A percentile compares a stretch with the other conserved stretches of the same genome.
Evolutionary conservation across 2,888 invertebrate genomes (phyloP).

Genomic region (Smittia aterrima): DNA sequence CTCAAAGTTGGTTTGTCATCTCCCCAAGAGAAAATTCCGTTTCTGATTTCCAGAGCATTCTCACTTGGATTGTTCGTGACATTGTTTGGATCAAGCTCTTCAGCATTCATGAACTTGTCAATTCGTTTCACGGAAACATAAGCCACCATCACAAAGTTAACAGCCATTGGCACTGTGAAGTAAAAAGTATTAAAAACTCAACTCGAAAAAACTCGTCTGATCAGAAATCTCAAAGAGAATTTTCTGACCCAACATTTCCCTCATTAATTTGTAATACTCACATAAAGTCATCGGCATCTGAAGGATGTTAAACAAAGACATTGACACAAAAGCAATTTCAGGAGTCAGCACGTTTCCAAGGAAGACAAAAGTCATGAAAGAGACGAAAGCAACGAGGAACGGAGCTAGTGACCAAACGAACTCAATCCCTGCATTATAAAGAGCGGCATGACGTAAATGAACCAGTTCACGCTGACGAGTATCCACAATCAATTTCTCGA

Average conservation of each 20-base stretch:
- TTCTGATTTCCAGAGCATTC: constrained; percentile 52
- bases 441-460: constrained; percentile 58
- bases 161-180: constrained; percentile 51
- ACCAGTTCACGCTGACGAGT: constrained; percentile 60
- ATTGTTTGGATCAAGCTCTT: constrained; percentile 56
- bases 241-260: too few relatives aligned
- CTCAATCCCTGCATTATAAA: constrained; percentile 57
- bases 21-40: constrained; percentile 58
- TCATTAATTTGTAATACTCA: too few relatives aligned
- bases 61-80: constrained; percentile 49
- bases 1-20: constrained; percentile 45
- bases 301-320: constrained; percentile 60
- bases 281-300: constrained; percentile 57
- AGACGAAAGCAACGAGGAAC: constrained; percentile 56
- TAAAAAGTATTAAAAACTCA: too few relatives aligned
- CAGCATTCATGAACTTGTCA: constrained; percentile 57
- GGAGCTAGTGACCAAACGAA: constrained; percentile 64
- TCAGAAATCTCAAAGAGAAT: too few relatives aligned
- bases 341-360: constrained; percentile 54
- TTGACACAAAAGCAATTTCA: constrained; percentile 58
- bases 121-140: constrained; percentile 59
- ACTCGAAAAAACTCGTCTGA: too few relatives aligned
- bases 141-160: constrained; percentile 47
- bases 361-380: constrained; percentile 52
- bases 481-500: constrained; percentile 57